A percentile compares a stretch with the other conserved stretches of the same genome.
Conservation (phyloP, 2,797 vertebrate genomes). For the Mus spretus region DNA sequence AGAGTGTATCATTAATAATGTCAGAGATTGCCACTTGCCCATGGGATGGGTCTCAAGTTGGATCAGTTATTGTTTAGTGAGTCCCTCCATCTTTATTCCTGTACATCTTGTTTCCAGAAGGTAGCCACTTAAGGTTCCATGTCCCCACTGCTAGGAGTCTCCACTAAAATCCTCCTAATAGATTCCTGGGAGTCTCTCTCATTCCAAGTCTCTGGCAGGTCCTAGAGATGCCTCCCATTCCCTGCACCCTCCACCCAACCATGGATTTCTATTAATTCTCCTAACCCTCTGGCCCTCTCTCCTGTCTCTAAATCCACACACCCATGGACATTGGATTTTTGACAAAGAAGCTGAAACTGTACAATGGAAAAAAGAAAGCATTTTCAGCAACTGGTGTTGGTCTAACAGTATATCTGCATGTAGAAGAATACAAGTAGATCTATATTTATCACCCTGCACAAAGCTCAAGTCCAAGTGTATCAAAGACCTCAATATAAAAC, state of each 20-base stretch:
- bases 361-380: background rate
- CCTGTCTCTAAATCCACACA: background rate
- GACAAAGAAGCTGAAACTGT: background rate
- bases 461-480: background rate
- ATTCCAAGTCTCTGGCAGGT: background rate
- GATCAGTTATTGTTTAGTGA: background rate
- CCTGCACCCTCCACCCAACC: background rate
- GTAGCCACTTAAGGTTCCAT: background rate
- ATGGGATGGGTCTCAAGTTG: background rate
- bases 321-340: background rate
- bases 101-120: background rate
- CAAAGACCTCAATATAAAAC: too few species aligned
- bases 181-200: background rate
- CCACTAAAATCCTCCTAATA: background rate
- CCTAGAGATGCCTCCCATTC: background rate
- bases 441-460: background rate
- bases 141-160: background rate
- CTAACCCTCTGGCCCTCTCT: background rate
- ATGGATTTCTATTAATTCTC: background rate
- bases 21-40: too few species aligned
- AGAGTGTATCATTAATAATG: too few species aligned
- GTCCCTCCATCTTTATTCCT: background rate
- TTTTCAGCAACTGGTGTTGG: background rate
- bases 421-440: background rate
- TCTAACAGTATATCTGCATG: background rate